These are phyloP conservation scores for Schizotus pectinicornis DNA, from an alignment of 2,888 invertebrate species.

Conservation along the genomic window DNA sequence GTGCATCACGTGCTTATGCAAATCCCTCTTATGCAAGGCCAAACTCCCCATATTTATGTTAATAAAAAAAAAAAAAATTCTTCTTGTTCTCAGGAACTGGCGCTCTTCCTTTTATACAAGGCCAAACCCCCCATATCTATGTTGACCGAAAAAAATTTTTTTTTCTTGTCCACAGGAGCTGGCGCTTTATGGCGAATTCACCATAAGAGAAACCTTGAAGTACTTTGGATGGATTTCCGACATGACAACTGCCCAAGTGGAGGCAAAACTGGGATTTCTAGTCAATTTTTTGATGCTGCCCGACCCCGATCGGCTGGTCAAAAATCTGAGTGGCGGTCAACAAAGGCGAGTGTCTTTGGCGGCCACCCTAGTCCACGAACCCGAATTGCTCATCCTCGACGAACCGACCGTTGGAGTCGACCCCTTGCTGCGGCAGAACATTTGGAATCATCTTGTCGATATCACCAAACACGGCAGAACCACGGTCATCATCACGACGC, in stretches of 20 bases:
- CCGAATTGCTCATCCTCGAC: slow-evolving; percentile 86
- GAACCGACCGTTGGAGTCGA: slow-evolving; percentile 96
- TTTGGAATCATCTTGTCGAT: slow-evolving; percentile 92
- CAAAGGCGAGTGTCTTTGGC: slow-evolving; percentile 89
- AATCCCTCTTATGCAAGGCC: too few species aligned
- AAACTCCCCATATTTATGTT: too few species aligned
- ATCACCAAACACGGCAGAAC: slow-evolving; percentile 89
- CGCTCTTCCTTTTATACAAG: too few species aligned
- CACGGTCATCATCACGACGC: slow-evolving; percentile 91
- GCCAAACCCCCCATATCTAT: too few species aligned
- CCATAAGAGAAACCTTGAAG: slow-evolving; percentile 54
- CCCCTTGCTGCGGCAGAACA: slow-evolving; percentile 87
- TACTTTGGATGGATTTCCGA: slow-evolving; percentile 56
- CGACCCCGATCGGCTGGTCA: slow-evolving; percentile 60
- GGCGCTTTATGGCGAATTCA: slow-evolving; percentile 56
- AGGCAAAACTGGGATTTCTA: slow-evolving; percentile 50
- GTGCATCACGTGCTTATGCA: too few species aligned
- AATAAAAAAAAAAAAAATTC: too few species aligned
- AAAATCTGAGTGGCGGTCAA: slow-evolving; percentile 82
- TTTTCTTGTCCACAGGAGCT: too few species aligned
- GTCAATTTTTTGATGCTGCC: slow-evolving; percentile 54
- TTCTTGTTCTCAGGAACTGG: too few species aligned
- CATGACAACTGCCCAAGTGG: slow-evolving; percentile 51
- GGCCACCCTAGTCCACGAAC: slow-evolving; percentile 86
- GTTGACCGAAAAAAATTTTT: too few species aligned